These are phyloP conservation scores for Procambarus clarkii DNA, from an alignment of 1,140 invertebrate genomes.

Conservation along the genomic window DNA sequence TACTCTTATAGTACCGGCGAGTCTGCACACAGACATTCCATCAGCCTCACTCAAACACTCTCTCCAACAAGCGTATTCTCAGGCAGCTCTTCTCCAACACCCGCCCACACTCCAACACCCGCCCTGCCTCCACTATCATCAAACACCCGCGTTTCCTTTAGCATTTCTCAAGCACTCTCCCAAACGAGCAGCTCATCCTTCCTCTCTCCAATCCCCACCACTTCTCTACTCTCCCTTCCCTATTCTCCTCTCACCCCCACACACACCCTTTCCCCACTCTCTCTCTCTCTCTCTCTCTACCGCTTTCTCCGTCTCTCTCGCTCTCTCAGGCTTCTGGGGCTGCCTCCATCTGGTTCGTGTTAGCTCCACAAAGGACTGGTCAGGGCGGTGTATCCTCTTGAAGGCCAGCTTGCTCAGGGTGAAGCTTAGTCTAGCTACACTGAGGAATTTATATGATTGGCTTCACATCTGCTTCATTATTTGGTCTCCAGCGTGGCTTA, in stretches of 20 bases:
- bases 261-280: background rate
- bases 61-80: background rate
- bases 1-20: too few species aligned
- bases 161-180: background rate
- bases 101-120: background rate
- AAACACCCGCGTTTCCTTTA: background rate
- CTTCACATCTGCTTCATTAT: too few species aligned
- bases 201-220: background rate
- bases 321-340: too few species aligned
- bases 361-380: too few species aligned
- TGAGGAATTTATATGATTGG: too few species aligned
- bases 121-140: background rate
- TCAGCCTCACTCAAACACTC: background rate
- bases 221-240: background rate
- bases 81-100: background rate
- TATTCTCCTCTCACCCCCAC: background rate
- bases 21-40: background rate
- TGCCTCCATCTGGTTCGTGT: background rate
- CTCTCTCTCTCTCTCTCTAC: background rate
- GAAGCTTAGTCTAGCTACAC: too few species aligned
- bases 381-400: too few species aligned
- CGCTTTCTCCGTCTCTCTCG: background rate
- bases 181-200: background rate
- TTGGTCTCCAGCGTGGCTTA: too few species aligned
- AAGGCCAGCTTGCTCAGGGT: too few species aligned